Conservation (phyloP, 1,140 invertebrate genomes). For the Aphis gossypii region DNA sequence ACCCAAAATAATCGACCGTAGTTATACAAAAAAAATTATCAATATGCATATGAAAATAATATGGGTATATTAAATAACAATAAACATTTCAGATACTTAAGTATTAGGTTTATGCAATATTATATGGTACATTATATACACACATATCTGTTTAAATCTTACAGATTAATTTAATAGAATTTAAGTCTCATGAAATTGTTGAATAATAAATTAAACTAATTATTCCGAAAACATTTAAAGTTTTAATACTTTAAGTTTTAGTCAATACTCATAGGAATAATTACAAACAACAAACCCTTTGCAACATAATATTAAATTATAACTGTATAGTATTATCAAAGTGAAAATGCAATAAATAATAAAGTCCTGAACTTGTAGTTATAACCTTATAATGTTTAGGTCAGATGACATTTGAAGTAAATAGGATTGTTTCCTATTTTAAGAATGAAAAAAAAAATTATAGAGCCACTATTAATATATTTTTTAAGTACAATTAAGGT, state of each 20-base stretch:
- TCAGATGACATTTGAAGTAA: background rate
- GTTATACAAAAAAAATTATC: background rate
- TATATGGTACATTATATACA: background rate
- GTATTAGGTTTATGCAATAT: background rate
- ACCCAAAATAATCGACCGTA: too few relatives aligned
- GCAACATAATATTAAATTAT: background rate
- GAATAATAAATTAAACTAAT: background rate
- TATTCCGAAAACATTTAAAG: conserved; percentile 6
- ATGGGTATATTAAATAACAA: background rate
- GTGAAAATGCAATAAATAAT: conserved; percentile 7
- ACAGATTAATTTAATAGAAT: background rate
- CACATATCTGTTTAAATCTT: background rate
- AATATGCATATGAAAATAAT: background rate
- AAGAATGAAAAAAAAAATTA: background rate
- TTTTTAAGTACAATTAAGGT: background rate
- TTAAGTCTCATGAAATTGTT: background rate
- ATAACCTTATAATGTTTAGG: background rate
- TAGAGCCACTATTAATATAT: background rate
- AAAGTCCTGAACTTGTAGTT: background rate
- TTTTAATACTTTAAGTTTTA: conserved; percentile 15
- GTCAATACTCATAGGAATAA: conserved; percentile 16
- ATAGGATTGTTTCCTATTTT: background rate
- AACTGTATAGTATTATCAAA: background rate
- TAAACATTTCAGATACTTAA: background rate
- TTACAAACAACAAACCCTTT: conserved; percentile 7